Percentiles rank a stretch among this genome's conserved stretches.
Evolutionary conservation across 2,888 invertebrate genomes (phyloP).

Genomic region (Microctonus hyperodae): DNA sequence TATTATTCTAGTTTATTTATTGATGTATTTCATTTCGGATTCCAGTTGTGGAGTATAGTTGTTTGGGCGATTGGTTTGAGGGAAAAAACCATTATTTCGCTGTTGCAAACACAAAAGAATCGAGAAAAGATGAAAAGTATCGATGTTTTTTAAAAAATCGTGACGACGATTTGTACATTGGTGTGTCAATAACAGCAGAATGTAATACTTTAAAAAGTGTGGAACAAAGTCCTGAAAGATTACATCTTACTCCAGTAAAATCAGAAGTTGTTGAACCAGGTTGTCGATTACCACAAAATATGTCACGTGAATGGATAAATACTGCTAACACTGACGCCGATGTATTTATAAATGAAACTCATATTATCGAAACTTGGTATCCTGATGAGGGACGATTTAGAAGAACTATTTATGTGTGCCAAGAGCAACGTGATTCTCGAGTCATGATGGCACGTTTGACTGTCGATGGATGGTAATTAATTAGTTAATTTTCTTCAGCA

Average conservation of each 20-base stretch:
- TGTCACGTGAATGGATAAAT: conserved; percentile 95
- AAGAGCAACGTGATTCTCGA: conserved; percentile 87
- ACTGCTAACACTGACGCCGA: conserved; percentile 97
- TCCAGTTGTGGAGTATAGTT: conserved; percentile 86
- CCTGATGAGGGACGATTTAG: conserved; percentile 90
- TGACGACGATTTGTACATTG: conserved; percentile 91
- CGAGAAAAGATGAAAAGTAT: conserved; percentile 92
- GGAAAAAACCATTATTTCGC: conserved; percentile 97
- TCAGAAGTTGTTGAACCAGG: conserved; percentile 89
- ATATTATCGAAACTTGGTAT: conserved; percentile 94
- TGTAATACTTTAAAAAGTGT: conserved; percentile 92
- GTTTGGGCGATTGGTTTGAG: conserved; percentile 94
- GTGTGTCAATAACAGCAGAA: conserved; percentile 92
- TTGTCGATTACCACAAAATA: conserved; percentile 92
- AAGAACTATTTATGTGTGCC: conserved; percentile 91
- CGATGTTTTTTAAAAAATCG: conserved; percentile 93
- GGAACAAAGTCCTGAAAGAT: conserved; percentile 90
- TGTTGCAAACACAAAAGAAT: conserved; percentile 96
- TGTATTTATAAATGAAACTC: conserved; percentile 92
- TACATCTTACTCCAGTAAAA: conserved; percentile 86
- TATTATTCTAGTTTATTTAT: conserved; percentile 15
- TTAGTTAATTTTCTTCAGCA: neutral
- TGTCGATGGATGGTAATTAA: conserved; percentile 92
- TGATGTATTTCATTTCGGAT: conserved; percentile 24
- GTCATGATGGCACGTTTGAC: conserved; percentile 97